Conservation (phyloP, 2,888 invertebrate species). For the Gymnocheta viridis region DNA sequence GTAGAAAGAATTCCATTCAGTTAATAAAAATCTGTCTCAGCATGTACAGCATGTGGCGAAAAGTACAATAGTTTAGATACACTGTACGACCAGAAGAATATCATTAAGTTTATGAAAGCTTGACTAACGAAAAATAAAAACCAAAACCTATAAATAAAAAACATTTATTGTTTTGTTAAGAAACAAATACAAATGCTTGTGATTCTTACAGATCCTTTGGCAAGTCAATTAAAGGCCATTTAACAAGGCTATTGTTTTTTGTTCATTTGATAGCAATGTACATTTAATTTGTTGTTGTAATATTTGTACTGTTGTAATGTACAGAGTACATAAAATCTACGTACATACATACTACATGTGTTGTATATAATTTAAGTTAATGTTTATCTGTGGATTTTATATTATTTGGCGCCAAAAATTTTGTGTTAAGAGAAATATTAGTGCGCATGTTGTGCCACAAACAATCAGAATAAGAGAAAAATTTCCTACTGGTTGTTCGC, state of each 20-base stretch:
- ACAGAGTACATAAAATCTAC: not conserved
- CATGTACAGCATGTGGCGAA: not conserved
- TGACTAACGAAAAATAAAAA: not conserved
- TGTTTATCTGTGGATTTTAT: slow-evolving; percentile 13
- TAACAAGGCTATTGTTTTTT: not conserved
- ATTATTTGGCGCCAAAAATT: slow-evolving; percentile 51
- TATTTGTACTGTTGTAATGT: not conserved
- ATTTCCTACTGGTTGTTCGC: not conserved
- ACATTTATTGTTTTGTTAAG: not conserved
- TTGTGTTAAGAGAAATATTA: not conserved
- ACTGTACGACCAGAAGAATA: not conserved
- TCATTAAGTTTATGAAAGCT: not conserved
- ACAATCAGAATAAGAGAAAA: not conserved
- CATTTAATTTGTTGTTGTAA: not conserved
- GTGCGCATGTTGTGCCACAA: slow-evolving; percentile 13
- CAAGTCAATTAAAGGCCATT: not conserved
- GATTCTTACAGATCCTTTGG: not conserved
- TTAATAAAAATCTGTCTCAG: slow-evolving; percentile 12
- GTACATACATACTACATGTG: not conserved
- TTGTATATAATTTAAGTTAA: not conserved
- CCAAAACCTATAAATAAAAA: not conserved
- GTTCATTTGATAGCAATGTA: not conserved
- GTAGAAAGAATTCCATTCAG: not conserved
- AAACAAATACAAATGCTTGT: not conserved
- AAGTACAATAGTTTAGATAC: not conserved